Base-by-base conservation (phyloP, 2,888 invertebrate species). In the Melanchra persicariae region DNA sequence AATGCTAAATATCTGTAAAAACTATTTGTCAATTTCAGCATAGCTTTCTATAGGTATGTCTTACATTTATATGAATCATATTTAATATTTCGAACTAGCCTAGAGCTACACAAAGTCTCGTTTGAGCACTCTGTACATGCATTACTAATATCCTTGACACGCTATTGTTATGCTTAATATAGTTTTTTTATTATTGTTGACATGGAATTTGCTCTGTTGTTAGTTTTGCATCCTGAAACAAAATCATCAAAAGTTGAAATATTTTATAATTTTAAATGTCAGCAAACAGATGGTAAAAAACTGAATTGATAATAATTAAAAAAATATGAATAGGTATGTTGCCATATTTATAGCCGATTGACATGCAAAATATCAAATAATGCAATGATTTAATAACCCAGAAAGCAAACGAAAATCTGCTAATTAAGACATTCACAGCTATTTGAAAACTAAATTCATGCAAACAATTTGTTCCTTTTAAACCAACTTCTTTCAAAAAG, bases 21-120 rank as follows among this genome's bases (percentile, higher is more conserved):
- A 93, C 93, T 95, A 87, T 92, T 91, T 85, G 93, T 94, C 91
- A 94, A 91, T 93, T 94, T 94, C 92, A 95, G 93, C 95, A 96
- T 96, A 93, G 92, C 92, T 94, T 91, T 87, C 70, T 90, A 89
- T 79, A 86, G 88, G 85, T 89, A 79, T 85, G 87, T 88, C 72
- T 87, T 89, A 90, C 82, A 81, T 84, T 49, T 78, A 87, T 85
- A 87, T 84, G 82, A 85, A 89, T 85, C 86, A 90, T 91, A 88
- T 87, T 89, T 86, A 82, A 84, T 89, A 88, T 70, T 63, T 82
- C 70, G 74, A 72, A 65, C 67, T 85, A 85, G 74, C 72, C 84
- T 83, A 58, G 17, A 84, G 70, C 74, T 80, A 79, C 81, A 88
- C 82, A 88, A 90, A 85, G 81, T 72, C 58, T 80, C 72, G 78